A percentile compares a stretch with the other conserved stretches of the same genome.
Conservation (phyloP, 1,140 invertebrate species). For the Bombus pyrosoma region DNA sequence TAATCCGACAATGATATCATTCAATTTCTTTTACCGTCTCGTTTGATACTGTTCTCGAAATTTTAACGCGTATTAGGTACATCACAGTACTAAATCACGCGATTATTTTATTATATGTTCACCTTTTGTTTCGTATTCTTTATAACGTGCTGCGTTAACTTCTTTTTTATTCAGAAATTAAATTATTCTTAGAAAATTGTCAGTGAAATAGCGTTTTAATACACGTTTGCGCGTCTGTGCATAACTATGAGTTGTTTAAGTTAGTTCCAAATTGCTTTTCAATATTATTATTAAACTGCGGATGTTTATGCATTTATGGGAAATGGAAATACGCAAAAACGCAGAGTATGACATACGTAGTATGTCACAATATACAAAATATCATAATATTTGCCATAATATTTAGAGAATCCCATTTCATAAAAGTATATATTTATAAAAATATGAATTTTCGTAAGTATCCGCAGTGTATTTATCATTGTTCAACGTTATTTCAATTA, state of each 20-base stretch:
- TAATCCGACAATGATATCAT: neutral
- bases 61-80: neutral
- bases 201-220: neutral
- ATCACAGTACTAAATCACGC: too few relatives aligned
- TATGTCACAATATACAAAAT: neutral
- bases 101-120: too few relatives aligned
- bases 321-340: neutral
- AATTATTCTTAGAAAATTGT: neutral
- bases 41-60: neutral
- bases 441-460: neutral
- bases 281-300: neutral
- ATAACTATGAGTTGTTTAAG: neutral
- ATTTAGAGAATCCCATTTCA: neutral
- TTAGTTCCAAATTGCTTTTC: neutral
- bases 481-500: too few relatives aligned
- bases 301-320: neutral
- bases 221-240: neutral
- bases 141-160: neutral
- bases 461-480: neutral
- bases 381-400: neutral
- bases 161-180: neutral
- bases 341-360: neutral
- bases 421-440: neutral
- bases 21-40: neutral
- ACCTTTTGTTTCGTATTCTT: neutral